phyloP scores from a whole-genome alignment of 2,797 vertebrate genomes.

The Urosaurus nigricauda region DNA sequence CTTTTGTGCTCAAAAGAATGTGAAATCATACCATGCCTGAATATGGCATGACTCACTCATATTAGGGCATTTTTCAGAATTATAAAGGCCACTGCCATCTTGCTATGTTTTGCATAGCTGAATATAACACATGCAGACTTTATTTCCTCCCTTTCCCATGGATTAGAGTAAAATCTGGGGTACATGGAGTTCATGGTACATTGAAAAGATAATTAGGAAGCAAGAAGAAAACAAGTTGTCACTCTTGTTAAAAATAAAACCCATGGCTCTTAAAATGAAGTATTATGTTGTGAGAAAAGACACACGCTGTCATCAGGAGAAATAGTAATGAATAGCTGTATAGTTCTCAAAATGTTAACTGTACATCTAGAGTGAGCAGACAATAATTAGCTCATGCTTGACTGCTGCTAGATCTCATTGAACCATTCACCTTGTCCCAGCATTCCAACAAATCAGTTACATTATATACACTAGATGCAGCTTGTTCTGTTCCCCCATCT shows the following conservation, averaged over 20 bases:
- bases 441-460: too few species aligned
- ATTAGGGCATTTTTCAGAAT: slow-evolving; percentile 30
- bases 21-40: slow-evolving; percentile 52
- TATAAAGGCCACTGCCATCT: slow-evolving; percentile 45
- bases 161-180: not conserved
- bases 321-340: too few species aligned
- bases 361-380: too few species aligned
- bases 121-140: not conserved
- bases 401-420: too few species aligned
- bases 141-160: not conserved
- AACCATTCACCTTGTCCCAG: too few species aligned
- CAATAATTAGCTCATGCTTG: too few species aligned
- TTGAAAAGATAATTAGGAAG: not conserved
- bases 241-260: slow-evolving; percentile 5
- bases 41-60: slow-evolving; percentile 28
- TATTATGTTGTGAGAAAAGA: not conserved
- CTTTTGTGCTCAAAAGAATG: slow-evolving; percentile 77
- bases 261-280: not conserved
- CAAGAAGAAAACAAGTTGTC: slow-evolving; percentile 10
- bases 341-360: too few species aligned
- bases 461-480: too few species aligned
- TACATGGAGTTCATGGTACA: not conserved
- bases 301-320: too few species aligned
- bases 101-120: slow-evolving; percentile 16
- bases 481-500: too few species aligned